These are phyloP conservation scores for Brachionus plicatilis DNA, from an alignment of 1,140 invertebrate species.

Conservation along the genomic window DNA sequence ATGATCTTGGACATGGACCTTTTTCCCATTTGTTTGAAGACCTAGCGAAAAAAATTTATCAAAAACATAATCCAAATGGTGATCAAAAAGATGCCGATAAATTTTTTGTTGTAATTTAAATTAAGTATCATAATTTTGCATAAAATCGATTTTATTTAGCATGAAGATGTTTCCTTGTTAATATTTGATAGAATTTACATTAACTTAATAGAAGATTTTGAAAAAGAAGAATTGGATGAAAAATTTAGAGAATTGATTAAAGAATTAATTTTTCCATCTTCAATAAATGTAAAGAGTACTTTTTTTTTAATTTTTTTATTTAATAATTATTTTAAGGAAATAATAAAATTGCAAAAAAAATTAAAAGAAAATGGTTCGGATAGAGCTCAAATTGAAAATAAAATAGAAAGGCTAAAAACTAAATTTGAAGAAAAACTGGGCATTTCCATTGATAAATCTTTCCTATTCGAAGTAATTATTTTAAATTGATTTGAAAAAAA, in stretches of 20 bases:
- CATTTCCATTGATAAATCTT: background rate
- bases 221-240: slow-evolving; percentile 44
- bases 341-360: background rate
- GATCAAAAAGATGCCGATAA: background rate
- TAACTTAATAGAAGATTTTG: slow-evolving; percentile 49
- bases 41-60: slow-evolving; percentile 32
- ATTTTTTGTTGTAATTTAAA: background rate
- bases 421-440: background rate
- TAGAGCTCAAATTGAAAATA: background rate
- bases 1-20: slow-evolving; percentile 65
- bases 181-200: slow-evolving; percentile 58
- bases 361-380: background rate
- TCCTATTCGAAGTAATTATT: slow-evolving; percentile 4
- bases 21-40: slow-evolving; percentile 64
- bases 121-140: background rate
- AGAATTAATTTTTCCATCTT: slow-evolving; percentile 51
- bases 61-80: slow-evolving; percentile 14
- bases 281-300: background rate
- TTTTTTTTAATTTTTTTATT: background rate
- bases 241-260: slow-evolving; percentile 55
- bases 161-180: slow-evolving; percentile 56
- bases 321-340: background rate
- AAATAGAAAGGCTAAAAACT: background rate
- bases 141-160: slow-evolving; percentile 46
- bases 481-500: background rate